Evolutionary conservation across 2,888 invertebrate genomes (phyloP).

Genomic region (Cactoblastis cactorum): DNA sequence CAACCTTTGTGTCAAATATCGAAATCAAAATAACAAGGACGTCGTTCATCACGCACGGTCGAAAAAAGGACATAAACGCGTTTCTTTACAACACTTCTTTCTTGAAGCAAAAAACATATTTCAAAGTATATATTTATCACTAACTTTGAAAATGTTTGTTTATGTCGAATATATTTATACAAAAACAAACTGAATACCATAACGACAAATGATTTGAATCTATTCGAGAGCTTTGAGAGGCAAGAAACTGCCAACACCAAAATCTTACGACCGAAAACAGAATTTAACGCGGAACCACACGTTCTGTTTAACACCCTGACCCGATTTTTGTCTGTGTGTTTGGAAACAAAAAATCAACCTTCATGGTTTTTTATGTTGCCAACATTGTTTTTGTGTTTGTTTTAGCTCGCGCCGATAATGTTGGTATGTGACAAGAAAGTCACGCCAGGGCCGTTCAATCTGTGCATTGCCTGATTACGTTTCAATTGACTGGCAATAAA

Average conservation of each 20-base stretch:
- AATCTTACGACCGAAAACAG: constrained; percentile 23
- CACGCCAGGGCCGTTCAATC: constrained; percentile 19
- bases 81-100: too few species aligned
- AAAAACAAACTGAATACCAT: not conserved
- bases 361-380: constrained; percentile 55
- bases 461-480: too few species aligned
- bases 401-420: constrained; percentile 63
- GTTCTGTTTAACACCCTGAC: constrained; percentile 59
- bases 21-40: too few species aligned
- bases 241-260: not conserved
- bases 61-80: too few species aligned
- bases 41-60: not conserved
- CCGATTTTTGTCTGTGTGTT: constrained; percentile 46
- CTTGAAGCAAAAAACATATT: too few species aligned
- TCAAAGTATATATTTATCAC: too few species aligned
- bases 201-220: constrained; percentile 13
- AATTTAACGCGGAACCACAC: constrained; percentile 40
- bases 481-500: not conserved
- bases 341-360: constrained; percentile 49
- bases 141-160: too few species aligned
- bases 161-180: too few species aligned
- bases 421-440: constrained; percentile 26
- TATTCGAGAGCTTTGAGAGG: constrained; percentile 1
- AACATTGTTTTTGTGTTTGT: constrained; percentile 64
- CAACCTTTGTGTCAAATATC: not conserved